Conservation (phyloP, 2,113 vertebrate genomes). For the Baryphthengus martii region DNA sequence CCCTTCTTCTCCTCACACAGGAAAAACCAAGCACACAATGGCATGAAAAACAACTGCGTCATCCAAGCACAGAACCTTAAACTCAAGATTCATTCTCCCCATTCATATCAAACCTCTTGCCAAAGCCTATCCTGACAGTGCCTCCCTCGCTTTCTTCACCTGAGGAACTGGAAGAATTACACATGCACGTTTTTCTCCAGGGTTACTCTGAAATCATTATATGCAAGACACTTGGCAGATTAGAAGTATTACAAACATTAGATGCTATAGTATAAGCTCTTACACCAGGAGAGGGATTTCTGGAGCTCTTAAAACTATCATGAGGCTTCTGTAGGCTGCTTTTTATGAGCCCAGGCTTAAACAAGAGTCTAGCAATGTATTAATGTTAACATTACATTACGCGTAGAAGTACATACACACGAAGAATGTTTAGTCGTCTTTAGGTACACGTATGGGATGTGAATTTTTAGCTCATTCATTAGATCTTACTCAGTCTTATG, state of each 20-base stretch:
- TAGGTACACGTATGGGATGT: not conserved
- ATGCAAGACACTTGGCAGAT: not conserved
- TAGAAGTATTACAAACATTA: slow-evolving; percentile 21
- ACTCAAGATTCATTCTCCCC: not conserved
- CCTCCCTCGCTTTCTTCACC: not conserved
- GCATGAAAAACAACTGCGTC: not conserved
- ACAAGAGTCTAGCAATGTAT: not conserved
- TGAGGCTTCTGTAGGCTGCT: not conserved
- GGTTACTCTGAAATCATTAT: not conserved
- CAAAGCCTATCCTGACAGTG: not conserved
- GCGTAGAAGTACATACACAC: not conserved
- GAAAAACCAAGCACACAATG: not conserved
- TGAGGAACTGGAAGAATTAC: not conserved
- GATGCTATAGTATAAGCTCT: not conserved
- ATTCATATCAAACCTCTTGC: not conserved
- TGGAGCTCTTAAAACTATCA: slow-evolving; percentile 3
- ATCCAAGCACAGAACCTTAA: not conserved
- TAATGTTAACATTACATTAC: not conserved
- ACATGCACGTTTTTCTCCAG: not conserved
- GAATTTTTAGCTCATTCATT: not conserved
- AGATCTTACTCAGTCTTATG: not conserved
- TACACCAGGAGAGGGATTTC: not conserved
- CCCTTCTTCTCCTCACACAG: not conserved
- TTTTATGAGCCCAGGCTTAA: not conserved
- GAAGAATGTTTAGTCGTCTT: not conserved